Percentiles rank a stretch among this genome's conserved stretches.
Conservation (phyloP, 35 echinoderm and acorn worm species). For the Heliocidaris tuberculata region DNA sequence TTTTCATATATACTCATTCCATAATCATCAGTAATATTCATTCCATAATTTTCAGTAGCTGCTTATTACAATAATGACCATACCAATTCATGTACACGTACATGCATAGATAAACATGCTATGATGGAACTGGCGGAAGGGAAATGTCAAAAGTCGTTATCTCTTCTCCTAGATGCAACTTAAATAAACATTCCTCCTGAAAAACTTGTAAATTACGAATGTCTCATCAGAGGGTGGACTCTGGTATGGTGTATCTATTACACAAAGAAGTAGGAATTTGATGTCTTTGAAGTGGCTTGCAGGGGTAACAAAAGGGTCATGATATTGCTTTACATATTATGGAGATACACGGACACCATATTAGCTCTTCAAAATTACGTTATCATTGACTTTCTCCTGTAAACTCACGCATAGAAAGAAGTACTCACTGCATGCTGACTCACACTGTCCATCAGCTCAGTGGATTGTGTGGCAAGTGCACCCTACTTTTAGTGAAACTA, state of each 20-base stretch:
- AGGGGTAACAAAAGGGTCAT: too few relatives aligned
- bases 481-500: neutral
- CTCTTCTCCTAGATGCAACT: neutral
- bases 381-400: neutral
- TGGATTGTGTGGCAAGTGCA: neutral
- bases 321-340: too few relatives aligned
- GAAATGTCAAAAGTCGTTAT: neutral
- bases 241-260: neutral
- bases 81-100: neutral
- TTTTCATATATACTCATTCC: neutral
- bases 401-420: neutral
- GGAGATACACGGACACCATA: too few relatives aligned
- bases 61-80: neutral
- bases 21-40: neutral
- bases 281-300: neutral
- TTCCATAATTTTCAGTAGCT: neutral
- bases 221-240: neutral
- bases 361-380: too few relatives aligned
- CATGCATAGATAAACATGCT: neutral
- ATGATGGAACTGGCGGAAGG: neutral
- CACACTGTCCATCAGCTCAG: neutral
- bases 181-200: neutral
- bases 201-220: neutral
- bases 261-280: neutral
- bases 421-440: neutral